Evolutionary conservation across 2,888 invertebrate genomes (phyloP).

Genomic region (Euplagia quadripunctaria): DNA sequence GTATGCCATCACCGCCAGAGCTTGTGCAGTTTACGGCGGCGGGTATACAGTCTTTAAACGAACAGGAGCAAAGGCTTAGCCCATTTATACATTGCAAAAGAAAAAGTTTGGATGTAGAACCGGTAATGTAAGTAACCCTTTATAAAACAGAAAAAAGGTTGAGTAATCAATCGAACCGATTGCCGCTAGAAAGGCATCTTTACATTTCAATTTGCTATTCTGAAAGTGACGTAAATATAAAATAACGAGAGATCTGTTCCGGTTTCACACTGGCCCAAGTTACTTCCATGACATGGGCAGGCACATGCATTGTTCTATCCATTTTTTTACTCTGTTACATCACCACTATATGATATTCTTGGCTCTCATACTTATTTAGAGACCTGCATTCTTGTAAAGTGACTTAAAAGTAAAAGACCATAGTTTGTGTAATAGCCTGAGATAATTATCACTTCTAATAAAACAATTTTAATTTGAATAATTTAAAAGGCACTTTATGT

Average conservation of each 20-base stretch:
- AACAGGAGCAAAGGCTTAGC: conserved; percentile 55
- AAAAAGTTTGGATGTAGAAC: conserved; percentile 79
- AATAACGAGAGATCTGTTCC: background rate
- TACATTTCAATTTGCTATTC: background rate
- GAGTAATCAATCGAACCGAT: background rate
- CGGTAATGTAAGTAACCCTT: conserved; percentile 80
- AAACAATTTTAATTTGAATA: too few relatives aligned
- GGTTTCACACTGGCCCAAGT: too few relatives aligned
- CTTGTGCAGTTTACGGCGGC: conserved; percentile 81
- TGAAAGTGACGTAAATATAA: background rate
- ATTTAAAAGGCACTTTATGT: too few relatives aligned
- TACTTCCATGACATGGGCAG: background rate
- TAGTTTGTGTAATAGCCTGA: too few relatives aligned
- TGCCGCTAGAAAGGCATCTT: background rate
- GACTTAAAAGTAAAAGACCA: background rate
- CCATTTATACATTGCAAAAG: conserved; percentile 76
- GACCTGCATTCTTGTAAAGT: background rate
- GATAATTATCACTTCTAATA: too few relatives aligned
- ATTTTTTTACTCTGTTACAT: background rate
- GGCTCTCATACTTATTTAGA: background rate
- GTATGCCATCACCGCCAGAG: conserved; percentile 75
- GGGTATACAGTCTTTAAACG: conserved; percentile 1
- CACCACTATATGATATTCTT: background rate
- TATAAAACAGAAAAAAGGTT: background rate
- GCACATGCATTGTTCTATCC: background rate